Evolutionary conservation across 2,113 vertebrate genomes (phyloP), one percentile per base, ranked within the genome.

Genomic region (Beaufortia kweichowensis): DNA sequence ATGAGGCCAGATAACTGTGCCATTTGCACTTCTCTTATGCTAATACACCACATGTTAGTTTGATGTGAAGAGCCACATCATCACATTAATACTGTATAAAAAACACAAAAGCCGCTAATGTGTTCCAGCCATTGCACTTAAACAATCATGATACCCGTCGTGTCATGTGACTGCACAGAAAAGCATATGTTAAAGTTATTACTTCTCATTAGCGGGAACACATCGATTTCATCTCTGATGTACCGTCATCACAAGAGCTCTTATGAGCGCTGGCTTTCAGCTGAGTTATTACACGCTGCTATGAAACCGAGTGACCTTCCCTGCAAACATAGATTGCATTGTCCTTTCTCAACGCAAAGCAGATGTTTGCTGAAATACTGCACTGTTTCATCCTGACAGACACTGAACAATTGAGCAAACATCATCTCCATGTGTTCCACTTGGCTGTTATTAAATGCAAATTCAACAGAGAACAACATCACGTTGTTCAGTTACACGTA

Each of bases 381-480:
- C 46, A 61, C 76, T 70, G 78, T 76, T 76, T 78, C 69, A 76
- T 67, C 80, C 74, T 63, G 62, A 68, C 79, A 81, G 66, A 79
- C 72, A 78, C 60, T 48, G 76, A 78, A 79, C 62, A 72, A 81
- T 79, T 69, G 78, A 75, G 78, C 75, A 77, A 80, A 76, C 81
- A 74, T 33, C 68, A 63, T 56, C 64, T 77, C 61, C 29, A 31
- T 77, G 81, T 46, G 71, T 83, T 80, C 73, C 5, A 26, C 59
- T 66, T 64, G 70, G 62, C 65, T 61, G 75, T 75, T 75, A 75
- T 64, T 77, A 62, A 80, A 70, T 31, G 41, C 48, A 68, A 77
- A 70, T 79, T 28, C 48, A 43, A 33, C 66, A 67, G 33, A 79
- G 72, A 50, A 75, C 23, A 43, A n/a, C 12, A 71, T 68, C 26